Evolutionary conservation across 2,797 vertebrate genomes (phyloP), one percentile per base, ranked within the genome.

Genomic region (Craterocephalus amniculus): DNA sequence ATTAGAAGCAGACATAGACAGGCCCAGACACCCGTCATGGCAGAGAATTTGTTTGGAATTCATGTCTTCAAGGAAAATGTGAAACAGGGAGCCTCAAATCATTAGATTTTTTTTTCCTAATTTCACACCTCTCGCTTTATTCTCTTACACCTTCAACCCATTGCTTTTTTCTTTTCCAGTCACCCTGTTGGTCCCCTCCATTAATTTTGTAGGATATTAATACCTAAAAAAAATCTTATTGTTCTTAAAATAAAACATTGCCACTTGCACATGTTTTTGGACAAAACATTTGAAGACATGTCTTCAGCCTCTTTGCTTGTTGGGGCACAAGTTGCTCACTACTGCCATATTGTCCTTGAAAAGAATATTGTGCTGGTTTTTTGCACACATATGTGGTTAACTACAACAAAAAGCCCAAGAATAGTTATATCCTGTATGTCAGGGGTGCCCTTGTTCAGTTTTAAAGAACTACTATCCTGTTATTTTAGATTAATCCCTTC

Each of bases 11-110:
- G 88, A 88, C 86, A 29, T 66, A 72, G 93, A 89, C 95, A 96
- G 95, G 95, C 93, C 95, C 62, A 85, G 94, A 92, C 95, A 96
- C 84, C 89, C 86, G 55, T 91, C 72, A 51, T 73, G 78, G 92
- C 91, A 89, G 92, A 92, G 84, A 94, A 91, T 95, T 95, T 95
- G 94, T 93, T 94, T 95, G 96, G 96, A 97, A 96, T 96, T 95
- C 64, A 87, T 96, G 95, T 96, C 95, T 95, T 11, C 86, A 77
- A 96, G 95, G 94, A 94, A 94, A 94, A 93, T 93, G 91, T 89
- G 91, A 91, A 92, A 91, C 92, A 90, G 85, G 90, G 87, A 88
- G 86, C 83, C 78, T 89, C 79, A 87, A 91, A 91, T 92, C 78
- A 87, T 85, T 67, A 11, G 48, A 89, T 80, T 87, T 90, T 86